phyloP scores from a whole-genome alignment of 2,113 vertebrate genomes.

The Sarotherodon lohbergeri region DNA sequence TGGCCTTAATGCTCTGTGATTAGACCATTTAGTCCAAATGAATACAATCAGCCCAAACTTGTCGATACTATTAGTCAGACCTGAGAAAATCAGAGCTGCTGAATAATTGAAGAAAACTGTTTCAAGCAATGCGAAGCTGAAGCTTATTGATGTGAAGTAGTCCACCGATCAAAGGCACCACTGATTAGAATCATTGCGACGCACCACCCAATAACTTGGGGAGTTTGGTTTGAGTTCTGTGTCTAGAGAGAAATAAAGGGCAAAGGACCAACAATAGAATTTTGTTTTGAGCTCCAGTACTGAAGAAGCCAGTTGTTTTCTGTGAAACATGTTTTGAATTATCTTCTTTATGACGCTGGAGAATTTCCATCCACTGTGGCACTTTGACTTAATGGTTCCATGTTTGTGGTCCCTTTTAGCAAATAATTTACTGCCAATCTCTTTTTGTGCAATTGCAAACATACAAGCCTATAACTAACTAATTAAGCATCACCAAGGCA shows the following conservation, averaged over 20 bases:
- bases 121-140: not conserved
- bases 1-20: not conserved
- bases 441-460: not conserved
- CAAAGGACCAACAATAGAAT: not conserved
- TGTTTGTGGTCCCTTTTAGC: not conserved
- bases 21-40: not conserved
- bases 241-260: not conserved
- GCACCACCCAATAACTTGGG: not conserved
- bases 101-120: slow-evolving; percentile 1
- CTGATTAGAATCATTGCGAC: slow-evolving; percentile 3
- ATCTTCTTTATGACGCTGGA: not conserved
- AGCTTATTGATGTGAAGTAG: not conserved
- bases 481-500: not conserved
- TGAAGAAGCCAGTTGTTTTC: slow-evolving; percentile 8
- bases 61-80: not conserved
- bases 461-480: not conserved
- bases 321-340: slow-evolving; percentile 19
- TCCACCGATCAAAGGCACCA: slow-evolving; percentile 7
- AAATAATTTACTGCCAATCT: not conserved
- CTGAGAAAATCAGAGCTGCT: not conserved
- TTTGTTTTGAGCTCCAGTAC: not conserved
- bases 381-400: not conserved
- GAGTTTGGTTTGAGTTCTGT: not conserved
- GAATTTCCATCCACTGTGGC: slow-evolving; percentile 1
- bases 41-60: not conserved